These are phyloP conservation scores for Sycophila sp. DNA, from an alignment of 1,140 invertebrate genomes.

Conservation along the genomic window DNA sequence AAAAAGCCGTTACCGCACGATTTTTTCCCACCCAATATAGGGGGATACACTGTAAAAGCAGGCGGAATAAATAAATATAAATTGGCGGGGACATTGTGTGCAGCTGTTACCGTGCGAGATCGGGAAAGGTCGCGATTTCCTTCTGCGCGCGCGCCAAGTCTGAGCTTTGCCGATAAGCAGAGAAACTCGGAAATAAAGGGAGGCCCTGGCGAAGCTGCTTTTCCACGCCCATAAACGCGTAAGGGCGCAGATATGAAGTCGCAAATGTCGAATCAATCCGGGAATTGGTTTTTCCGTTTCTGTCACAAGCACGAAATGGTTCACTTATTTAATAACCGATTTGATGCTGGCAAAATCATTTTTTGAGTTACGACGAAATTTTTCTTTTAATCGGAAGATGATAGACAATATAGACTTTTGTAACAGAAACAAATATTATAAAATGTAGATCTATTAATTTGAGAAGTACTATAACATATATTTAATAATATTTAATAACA, in stretches of 20 bases:
- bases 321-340: too few relatives aligned
- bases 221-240: background rate
- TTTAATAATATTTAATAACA: too few relatives aligned
- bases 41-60: background rate
- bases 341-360: too few relatives aligned
- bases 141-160: background rate
- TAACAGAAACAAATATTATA: too few relatives aligned
- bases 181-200: background rate
- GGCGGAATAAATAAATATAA: constrained; percentile 11
- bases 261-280: background rate
- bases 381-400: too few relatives aligned
- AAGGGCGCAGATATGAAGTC: too few relatives aligned
- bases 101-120: background rate
- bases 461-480: too few relatives aligned
- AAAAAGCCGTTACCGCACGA: too few relatives aligned
- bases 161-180: background rate
- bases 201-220: background rate
- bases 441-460: too few relatives aligned
- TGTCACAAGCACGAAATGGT: too few relatives aligned
- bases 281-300: background rate
- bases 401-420: too few relatives aligned
- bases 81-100: background rate
- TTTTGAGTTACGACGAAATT: too few relatives aligned
- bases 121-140: background rate
- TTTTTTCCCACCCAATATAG: background rate